These are phyloP conservation scores for Sebastes umbrosus DNA, from an alignment of 2,797 vertebrate genomes.

Conservation along the genomic window DNA sequence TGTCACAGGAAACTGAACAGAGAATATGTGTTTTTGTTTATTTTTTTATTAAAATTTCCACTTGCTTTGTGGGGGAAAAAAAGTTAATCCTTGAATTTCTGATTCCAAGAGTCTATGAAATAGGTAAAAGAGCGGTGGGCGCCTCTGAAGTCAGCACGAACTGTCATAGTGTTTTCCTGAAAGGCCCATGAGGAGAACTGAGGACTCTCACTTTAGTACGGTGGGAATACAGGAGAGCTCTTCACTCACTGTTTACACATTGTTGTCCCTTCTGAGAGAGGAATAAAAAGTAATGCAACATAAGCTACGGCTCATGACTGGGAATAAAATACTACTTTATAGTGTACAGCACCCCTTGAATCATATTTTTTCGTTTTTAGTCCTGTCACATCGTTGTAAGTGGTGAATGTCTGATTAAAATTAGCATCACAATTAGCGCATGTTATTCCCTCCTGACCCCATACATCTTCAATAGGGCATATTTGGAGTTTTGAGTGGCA, in stretches of 20 bases:
- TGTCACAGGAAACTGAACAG: slow-evolving; percentile 25
- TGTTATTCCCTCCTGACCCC: slow-evolving; percentile 46
- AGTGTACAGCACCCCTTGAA: not conserved
- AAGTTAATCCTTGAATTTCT: slow-evolving; percentile 64
- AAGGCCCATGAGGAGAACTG: slow-evolving; percentile 40
- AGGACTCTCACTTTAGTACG: slow-evolving; percentile 32
- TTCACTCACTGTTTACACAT: slow-evolving; percentile 41
- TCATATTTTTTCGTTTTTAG: not conserved
- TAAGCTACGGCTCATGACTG: not conserved
- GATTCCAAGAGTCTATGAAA: slow-evolving; percentile 72
- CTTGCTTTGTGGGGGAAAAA: not conserved
- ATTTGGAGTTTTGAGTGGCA: slow-evolving; percentile 70
- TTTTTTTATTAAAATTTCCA: slow-evolving; percentile 40
- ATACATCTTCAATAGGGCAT: slow-evolving; percentile 23
- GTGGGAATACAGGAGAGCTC: slow-evolving; percentile 30
- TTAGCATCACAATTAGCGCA: slow-evolving; percentile 21
- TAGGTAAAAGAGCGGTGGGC: slow-evolving; percentile 23
- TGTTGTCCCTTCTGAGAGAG: not conserved
- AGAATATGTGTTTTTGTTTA: slow-evolving; percentile 36
- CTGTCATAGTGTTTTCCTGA: slow-evolving; percentile 31
- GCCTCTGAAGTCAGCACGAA: slow-evolving; percentile 36
- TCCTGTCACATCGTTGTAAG: not conserved
- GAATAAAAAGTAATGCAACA: slow-evolving; percentile 7
- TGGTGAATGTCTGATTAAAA: slow-evolving; percentile 48
- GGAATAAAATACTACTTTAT: not conserved